Evolutionary conservation across 2,888 invertebrate genomes (phyloP), one percentile per base, ranked within the genome.

Genomic region (Tigriopus californicus): DNA sequence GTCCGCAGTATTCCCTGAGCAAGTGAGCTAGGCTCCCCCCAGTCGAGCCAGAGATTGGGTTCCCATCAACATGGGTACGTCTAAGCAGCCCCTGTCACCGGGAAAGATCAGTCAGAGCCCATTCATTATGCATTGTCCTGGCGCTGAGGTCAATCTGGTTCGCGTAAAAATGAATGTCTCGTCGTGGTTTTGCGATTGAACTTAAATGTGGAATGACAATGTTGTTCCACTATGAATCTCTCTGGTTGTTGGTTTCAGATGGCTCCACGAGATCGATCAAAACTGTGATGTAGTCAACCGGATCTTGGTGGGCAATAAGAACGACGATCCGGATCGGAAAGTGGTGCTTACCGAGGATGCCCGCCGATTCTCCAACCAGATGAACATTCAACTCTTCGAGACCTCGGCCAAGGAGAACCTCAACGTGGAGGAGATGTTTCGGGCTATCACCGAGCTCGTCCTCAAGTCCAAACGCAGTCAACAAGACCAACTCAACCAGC

Each of bases 221-320:
- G 11, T 41, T 41, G 11, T 41, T 13, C 13, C 13, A 12, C 13
- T 11, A 12, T 44, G 46, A 44, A n/a, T 3, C 46, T n/a, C n/a
- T n/a, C 13, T 51, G 6, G 18, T 3, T 51, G 6, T 53, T 33
- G 11, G n/a, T 8, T 25, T 12, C 41, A 53, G 40, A 41, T 58
- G 47, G 49, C 77, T 99, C 59, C 91, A 94, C 71, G 98, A 98
- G 76, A 99, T 98, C 65, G 95, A 97, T 71, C 90, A 94, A 71
- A 97, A 99, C 77, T 98, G 98, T 81, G 97, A 98, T 77, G 88
- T 91, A 68, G 95, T 95, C 65, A 92, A 91, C 77, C 87, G 89
- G 80, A 90, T 97, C 72, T 79, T 97, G 78, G 94, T 95, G 71
- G 94, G 94, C 64, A 95, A 95, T 76, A 95, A 95, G 75, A 89